Base-by-base conservation (phyloP, 1,140 invertebrate species). In the Zaprionus vittiger region DNA sequence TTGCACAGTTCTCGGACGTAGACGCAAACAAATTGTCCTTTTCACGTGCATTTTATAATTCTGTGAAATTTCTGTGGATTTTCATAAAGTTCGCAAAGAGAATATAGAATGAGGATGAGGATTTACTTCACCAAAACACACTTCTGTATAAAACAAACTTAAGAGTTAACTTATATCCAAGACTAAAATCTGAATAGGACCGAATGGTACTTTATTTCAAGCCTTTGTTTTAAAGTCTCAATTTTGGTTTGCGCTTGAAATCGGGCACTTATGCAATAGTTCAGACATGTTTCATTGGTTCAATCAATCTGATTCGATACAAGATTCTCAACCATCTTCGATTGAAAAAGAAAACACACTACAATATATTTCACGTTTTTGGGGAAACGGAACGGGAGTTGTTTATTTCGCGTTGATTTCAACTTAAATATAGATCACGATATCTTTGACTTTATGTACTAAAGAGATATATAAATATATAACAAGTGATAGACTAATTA, bases 401-500 rank as follows among this genome's bases (percentile, higher is more conserved):
- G 41, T 73, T 75, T 75, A 75, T 81, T 85, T 79, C 20, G 74
- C 59, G 70, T 73, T 74, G 60, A 52, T 73, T 77, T 81, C 55
- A 81, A 77, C 85, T 90, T 90, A 90, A 71, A 75, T 67, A 54
- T 90, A 90, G 69, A 90, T 90, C 85, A 90, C 85, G 85, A 90
- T 90, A 90, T 90, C 73, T 90, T 90, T 90, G 76, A 85, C 76
- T 82, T 80, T 82, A 85, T 72, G 69, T 69, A 85, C 85, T 90
- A 90, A 65, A 79, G 85, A 90, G 82, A 90, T 81, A 85, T 80
- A 81, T 85, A 85, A 85, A 85, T 90, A 90, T 73, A 89, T 85
- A 85, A 81, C 83, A 90, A 85, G 64, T 77, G 73, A 64, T 80
- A 70, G 69, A 71, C 81, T 89, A 84, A 81, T 75, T 87, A 73